phyloP scores from a whole-genome alignment of 2,113 vertebrate genomes.

The Planiliza haematocheilus region DNA sequence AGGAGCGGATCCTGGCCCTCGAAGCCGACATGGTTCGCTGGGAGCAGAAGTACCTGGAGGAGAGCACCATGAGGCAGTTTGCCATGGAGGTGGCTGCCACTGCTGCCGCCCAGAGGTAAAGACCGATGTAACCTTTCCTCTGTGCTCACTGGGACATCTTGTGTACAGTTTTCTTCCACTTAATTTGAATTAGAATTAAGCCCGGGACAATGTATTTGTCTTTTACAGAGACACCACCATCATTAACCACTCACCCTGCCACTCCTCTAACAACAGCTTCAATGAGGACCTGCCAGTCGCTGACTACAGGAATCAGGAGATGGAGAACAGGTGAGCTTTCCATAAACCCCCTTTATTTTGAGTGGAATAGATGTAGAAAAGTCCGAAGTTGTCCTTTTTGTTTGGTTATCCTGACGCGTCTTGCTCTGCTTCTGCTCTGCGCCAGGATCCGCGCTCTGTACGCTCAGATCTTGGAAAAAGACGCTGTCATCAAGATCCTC shows the following conservation, averaged over 20 bases:
- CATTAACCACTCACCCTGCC: slow-evolving; percentile 95
- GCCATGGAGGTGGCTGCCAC: slow-evolving; percentile 98
- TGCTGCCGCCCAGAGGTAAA: slow-evolving; percentile 91
- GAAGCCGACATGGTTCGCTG: slow-evolving; percentile 99
- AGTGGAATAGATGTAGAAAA: neutral
- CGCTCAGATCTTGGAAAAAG: slow-evolving; percentile 96
- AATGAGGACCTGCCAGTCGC: slow-evolving; percentile 91
- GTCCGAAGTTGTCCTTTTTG: neutral
- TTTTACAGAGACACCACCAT: slow-evolving; percentile 92
- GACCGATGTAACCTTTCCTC: accelerated
- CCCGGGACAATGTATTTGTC: neutral
- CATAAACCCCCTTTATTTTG: neutral
- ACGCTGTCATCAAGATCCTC: slow-evolving; percentile 95
- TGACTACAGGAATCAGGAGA: slow-evolving; percentile 94
- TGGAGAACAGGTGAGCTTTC: slow-evolving; percentile 92
- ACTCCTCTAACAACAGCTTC: slow-evolving; percentile 97
- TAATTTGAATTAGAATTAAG: slow-evolving; percentile 22
- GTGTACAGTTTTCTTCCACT: neutral
- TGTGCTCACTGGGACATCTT: neutral
- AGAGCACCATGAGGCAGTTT: slow-evolving; percentile 98
- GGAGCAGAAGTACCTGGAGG: slow-evolving; percentile 98
- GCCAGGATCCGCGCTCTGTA: slow-evolving; percentile 93
- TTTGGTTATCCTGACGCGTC: slow-evolving; percentile 3
- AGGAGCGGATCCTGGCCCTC: slow-evolving; percentile 94
- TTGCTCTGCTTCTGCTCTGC: neutral